Conservation (phyloP, 2,888 invertebrate species). For the Lithosia quadra region DNA sequence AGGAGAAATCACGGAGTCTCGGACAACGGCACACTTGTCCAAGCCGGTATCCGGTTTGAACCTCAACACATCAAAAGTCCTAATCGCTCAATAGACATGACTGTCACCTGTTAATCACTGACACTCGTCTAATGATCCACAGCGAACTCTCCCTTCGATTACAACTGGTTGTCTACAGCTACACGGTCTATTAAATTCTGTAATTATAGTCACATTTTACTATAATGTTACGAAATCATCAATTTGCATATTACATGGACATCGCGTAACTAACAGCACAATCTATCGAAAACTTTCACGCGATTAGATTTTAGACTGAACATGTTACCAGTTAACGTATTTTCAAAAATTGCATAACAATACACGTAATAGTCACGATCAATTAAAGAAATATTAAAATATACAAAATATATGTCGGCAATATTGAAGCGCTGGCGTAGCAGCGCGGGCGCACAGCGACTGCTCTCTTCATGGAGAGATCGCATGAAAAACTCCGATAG, state of each 20-base stretch:
- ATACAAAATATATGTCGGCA: slow-evolving; percentile 41
- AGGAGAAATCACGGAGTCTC: slow-evolving; percentile 77
- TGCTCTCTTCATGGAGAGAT: slow-evolving; percentile 84
- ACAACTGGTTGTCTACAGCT: slow-evolving; percentile 48
- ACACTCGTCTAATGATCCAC: slow-evolving; percentile 44
- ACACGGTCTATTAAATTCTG: slow-evolving; percentile 54
- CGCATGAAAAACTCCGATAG: slow-evolving; percentile 83
- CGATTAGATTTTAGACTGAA: slow-evolving; percentile 27
- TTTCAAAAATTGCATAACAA: slow-evolving; percentile 38
- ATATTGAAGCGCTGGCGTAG: slow-evolving; percentile 66
- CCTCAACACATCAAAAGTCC: slow-evolving; percentile 52
- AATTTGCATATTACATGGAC: slow-evolving; percentile 63
- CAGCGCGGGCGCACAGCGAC: slow-evolving; percentile 74
- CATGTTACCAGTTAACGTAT: slow-evolving; percentile 31
- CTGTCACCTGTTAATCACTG: slow-evolving; percentile 52
- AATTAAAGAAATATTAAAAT: slow-evolving; percentile 37
- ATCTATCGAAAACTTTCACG: slow-evolving; percentile 62
- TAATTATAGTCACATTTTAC: slow-evolving; percentile 59
- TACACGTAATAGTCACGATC: slow-evolving; percentile 37
- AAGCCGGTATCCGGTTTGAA: slow-evolving; percentile 68
- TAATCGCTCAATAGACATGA: slow-evolving; percentile 45
- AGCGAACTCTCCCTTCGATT: slow-evolving; percentile 51
- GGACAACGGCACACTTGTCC: slow-evolving; percentile 76
- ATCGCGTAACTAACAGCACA: slow-evolving; percentile 49
- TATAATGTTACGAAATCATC: slow-evolving; percentile 57